Conservation (phyloP, 2,113 vertebrate species). For the Himantopus leucocephalus region DNA sequence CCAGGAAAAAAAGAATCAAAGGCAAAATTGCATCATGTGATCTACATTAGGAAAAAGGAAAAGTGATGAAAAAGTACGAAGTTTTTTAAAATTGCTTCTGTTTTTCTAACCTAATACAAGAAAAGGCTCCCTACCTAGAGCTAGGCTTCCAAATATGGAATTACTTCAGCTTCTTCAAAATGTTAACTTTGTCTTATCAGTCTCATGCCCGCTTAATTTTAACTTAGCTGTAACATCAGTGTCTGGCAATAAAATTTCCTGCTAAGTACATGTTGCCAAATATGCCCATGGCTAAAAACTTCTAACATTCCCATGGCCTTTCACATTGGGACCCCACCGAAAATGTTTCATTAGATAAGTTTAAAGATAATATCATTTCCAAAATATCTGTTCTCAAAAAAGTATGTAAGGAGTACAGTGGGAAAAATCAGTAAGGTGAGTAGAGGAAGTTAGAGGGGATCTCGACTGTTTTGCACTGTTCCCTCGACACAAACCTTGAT, state of each 20-base stretch:
- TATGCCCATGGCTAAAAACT: background rate
- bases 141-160: background rate
- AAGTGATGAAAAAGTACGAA: background rate
- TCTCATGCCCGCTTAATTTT: background rate
- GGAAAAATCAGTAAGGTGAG: background rate
- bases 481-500: background rate
- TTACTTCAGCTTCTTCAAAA: background rate
- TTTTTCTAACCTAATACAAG: background rate
- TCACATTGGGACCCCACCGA: background rate
- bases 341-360: background rate
- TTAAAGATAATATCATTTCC: background rate
- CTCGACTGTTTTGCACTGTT: background rate
- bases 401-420: background rate
- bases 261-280: background rate
- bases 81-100: background rate
- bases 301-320: background rate
- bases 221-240: background rate
- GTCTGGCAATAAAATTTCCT: background rate
- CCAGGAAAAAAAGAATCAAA: background rate
- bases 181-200: background rate
- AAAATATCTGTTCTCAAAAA: background rate
- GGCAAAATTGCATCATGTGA: background rate
- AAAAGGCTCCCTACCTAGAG: background rate
- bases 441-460: background rate
- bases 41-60: background rate